Evolutionary conservation across 2,113 vertebrate species (phyloP), one percentile per base, ranked within the genome.

Genomic region (Tychaedon coryphoeus): DNA sequence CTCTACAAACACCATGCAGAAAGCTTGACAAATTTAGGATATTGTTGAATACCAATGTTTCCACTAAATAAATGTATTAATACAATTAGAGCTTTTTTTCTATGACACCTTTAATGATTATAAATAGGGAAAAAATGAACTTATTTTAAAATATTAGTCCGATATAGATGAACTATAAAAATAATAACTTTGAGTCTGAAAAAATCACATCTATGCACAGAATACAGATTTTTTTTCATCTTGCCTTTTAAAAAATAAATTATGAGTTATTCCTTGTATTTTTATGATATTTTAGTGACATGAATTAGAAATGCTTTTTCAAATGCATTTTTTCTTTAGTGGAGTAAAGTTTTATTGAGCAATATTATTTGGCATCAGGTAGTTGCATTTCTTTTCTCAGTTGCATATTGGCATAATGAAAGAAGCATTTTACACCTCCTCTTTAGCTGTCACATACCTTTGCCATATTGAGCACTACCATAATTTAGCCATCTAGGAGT

Each of bases 361-460:
- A 71, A 6, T 86, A 45, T 56, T 64, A 8, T 54, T 92, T 6
- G 3, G 9, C 50, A 67, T 67, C 19, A 34, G 29, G 16, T 40
- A 64, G 56, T 84, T 62, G 40, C 3, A 3, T 60, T 94, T 93
- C 79, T 84, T 92, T 97, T 90, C 67, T 40, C 47, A 62, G 36
- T 29, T 92, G 24, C 36, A 31, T 95, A 91, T 74, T 89, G 70
- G 45, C 61, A 42, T 80, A 89, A 64, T 61, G 93, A 96, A 90
- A 96, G 84, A 83, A 82, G 50, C 33, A 54, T 94, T 96, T 96
- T 76, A 77, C 58, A 95, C 66, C 34, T 92, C 25, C 47, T 91
- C 64, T 94, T 96, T 38, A 93, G 47, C 64, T 93, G 85, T 86
- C 69, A 48, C 69, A 84, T 91, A 71, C 86, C 43, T 92, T 69